Evolutionary conservation across 1,140 invertebrate genomes (phyloP).

Genomic region (Eufriesea mexicana): DNA sequence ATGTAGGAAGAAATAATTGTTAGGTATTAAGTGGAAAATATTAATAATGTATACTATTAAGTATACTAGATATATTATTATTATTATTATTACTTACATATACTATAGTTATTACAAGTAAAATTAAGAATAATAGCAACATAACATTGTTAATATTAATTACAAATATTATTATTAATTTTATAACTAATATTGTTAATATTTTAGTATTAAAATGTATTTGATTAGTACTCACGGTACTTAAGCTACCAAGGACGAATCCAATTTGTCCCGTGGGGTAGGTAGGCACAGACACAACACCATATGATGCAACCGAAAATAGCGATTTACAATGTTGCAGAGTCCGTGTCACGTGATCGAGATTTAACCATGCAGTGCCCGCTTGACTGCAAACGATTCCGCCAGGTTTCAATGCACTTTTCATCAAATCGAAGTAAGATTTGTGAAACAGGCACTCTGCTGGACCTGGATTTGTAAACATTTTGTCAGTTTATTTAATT

Average conservation of each 20-base stretch:
- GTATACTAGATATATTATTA: too few species aligned
- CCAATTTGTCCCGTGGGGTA: conserved; percentile 98
- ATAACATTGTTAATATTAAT: too few species aligned
- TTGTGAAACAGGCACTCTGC: conserved; percentile 90
- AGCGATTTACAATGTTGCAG: conserved; percentile 88
- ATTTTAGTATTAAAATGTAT: neutral
- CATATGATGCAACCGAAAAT: conserved; percentile 92
- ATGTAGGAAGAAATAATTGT: too few species aligned
- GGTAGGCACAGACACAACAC: conserved; percentile 92
- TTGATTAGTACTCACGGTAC: conserved; percentile 65
- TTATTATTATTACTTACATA: too few species aligned
- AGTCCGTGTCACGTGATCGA: conserved; percentile 90
- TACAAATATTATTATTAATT: too few species aligned
- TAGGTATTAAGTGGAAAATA: too few species aligned
- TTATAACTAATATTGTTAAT: too few species aligned
- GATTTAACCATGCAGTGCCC: conserved; percentile 95
- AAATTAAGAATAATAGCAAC: too few species aligned
- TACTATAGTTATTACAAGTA: too few species aligned
- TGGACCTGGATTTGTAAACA: conserved; percentile 81
- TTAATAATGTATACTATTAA: too few species aligned
- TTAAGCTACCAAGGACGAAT: conserved; percentile 89
- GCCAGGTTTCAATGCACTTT: conserved; percentile 89
- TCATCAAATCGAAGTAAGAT: conserved; percentile 94
- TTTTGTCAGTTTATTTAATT: neutral
- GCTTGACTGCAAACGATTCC: conserved; percentile 97